Percentiles rank a stretch among this genome's conserved stretches.
phyloP scores from a whole-genome alignment of 2,797 vertebrate genomes.

The Spondyliosoma cantharus region DNA sequence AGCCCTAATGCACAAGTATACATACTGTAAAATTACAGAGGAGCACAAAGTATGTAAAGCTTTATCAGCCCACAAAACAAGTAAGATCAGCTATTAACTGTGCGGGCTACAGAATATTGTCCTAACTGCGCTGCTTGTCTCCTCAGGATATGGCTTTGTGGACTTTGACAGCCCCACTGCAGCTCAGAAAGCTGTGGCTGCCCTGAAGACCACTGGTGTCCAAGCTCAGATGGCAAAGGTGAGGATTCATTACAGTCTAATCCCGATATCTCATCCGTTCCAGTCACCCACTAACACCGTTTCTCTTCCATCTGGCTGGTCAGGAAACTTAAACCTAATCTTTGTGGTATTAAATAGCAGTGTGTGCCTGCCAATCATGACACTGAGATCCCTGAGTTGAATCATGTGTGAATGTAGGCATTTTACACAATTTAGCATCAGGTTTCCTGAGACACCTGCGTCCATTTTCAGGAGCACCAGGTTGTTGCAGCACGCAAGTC shows the following conservation, averaged over 20 bases:
- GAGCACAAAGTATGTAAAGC: not conserved
- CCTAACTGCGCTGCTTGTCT: slow-evolving; percentile 45
- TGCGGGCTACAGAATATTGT: slow-evolving; percentile 11
- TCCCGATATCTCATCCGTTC: slow-evolving; percentile 52
- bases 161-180: slow-evolving; percentile 98
- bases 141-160: slow-evolving; percentile 98
- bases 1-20: not conserved
- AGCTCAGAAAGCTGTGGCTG: slow-evolving; percentile 97
- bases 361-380: slow-evolving; percentile 7
- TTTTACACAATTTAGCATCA: not conserved
- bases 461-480: not conserved
- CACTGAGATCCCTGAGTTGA: slow-evolving; percentile 16
- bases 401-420: slow-evolving; percentile 6
- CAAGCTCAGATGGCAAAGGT: slow-evolving; percentile 99
- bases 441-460: not conserved
- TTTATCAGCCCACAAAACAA: slow-evolving; percentile 1
- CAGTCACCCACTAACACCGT: slow-evolving; percentile 35
- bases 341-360: slow-evolving; percentile 47
- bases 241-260: slow-evolving; percentile 78
- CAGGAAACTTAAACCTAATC: slow-evolving; percentile 57
- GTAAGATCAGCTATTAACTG: slow-evolving; percentile 1
- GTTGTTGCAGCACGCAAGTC: slow-evolving; percentile 22
- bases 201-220: slow-evolving; percentile 94
- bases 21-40: not conserved
- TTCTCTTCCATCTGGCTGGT: slow-evolving; percentile 44